Evolutionary conservation across 2,113 vertebrate genomes (phyloP).

Genomic region (Tragulus kanchil): DNA sequence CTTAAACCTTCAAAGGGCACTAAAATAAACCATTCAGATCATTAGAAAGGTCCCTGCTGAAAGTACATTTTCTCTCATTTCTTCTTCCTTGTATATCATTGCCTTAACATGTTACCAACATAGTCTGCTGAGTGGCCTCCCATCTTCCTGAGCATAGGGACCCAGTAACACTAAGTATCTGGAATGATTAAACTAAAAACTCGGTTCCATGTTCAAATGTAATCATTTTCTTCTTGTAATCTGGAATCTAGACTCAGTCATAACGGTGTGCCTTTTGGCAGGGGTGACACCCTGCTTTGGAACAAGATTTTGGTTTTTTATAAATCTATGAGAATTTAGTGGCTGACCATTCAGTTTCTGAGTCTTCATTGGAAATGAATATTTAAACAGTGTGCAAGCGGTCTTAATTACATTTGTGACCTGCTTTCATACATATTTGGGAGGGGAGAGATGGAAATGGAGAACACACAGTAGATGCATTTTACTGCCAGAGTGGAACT

Average conservation of each 20-base stretch:
- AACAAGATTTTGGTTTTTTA: constrained; percentile 2
- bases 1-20: neutral
- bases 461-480: constrained; percentile 83
- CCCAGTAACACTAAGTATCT: neutral
- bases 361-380: constrained; percentile 52
- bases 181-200: neutral
- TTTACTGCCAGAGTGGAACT: constrained; percentile 88
- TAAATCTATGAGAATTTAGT: neutral
- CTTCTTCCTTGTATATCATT: neutral
- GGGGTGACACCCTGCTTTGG: neutral
- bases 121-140: too few species aligned
- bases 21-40: neutral
- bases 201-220: neutral
- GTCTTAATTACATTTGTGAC: constrained; percentile 76
- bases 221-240: neutral
- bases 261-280: neutral
- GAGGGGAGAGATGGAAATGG: constrained; percentile 68
- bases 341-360: constrained; percentile 22
- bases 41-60: neutral
- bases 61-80: neutral
- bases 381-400: constrained; percentile 47
- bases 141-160: neutral
- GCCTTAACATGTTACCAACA: neutral
- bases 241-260: neutral
- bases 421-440: constrained; percentile 66